phyloP scores from a whole-genome alignment of 2,888 invertebrate species.

The Drosophila formosana region DNA sequence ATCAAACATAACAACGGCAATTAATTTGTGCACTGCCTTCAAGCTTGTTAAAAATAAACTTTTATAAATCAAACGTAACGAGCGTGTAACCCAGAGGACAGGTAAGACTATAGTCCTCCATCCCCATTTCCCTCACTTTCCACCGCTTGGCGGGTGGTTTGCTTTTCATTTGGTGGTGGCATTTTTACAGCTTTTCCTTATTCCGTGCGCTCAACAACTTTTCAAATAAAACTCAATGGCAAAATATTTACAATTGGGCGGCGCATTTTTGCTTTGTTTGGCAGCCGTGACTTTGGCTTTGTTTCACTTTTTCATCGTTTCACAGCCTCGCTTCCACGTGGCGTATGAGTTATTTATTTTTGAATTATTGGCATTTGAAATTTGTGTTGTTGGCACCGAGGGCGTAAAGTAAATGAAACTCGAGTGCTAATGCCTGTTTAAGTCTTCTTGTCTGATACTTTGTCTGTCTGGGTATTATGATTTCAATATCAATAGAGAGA shows the following conservation, averaged over 20 bases:
- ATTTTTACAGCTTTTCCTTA: slow-evolving; percentile 41
- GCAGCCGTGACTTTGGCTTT: slow-evolving; percentile 71
- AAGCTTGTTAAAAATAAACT: slow-evolving; percentile 69
- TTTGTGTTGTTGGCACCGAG: background rate
- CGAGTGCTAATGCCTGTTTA: slow-evolving; percentile 31
- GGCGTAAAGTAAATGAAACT: slow-evolving; percentile 7
- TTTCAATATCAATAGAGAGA: background rate
- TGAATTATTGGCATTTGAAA: slow-evolving; percentile 72
- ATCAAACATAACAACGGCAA: slow-evolving; percentile 78
- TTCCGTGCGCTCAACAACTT: slow-evolving; percentile 51
- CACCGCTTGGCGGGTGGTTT: slow-evolving; percentile 26
- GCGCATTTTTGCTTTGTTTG: slow-evolving; percentile 51
- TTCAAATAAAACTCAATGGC: slow-evolving; percentile 78
- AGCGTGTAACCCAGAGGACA: slow-evolving; percentile 72
- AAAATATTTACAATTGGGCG: slow-evolving; percentile 76
- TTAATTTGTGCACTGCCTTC: slow-evolving; percentile 71
- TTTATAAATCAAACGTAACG: slow-evolving; percentile 81
- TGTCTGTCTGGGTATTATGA: slow-evolving; percentile 8
- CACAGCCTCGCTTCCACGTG: slow-evolving; percentile 30
- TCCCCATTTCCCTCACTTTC: background rate
- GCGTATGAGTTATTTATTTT: slow-evolving; percentile 78
- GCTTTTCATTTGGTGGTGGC: slow-evolving; percentile 62
- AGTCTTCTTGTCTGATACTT: slow-evolving; percentile 32
- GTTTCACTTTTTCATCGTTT: slow-evolving; percentile 58
- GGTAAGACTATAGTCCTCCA: slow-evolving; percentile 36